phyloP scores from a whole-genome alignment of 2,113 vertebrate genomes.

The Macrotis lagotis region DNA sequence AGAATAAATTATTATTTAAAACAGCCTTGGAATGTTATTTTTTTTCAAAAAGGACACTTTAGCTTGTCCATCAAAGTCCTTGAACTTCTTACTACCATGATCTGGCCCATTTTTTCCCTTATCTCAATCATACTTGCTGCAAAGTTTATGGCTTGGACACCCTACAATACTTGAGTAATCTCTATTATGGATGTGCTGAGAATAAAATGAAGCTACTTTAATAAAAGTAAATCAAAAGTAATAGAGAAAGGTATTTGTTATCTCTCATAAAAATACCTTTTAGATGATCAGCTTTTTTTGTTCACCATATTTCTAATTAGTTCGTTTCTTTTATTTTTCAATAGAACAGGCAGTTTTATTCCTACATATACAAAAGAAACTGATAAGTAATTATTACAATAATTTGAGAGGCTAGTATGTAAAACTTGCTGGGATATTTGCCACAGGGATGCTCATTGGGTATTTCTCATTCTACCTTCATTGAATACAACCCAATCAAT shows the following conservation, averaged over 20 bases:
- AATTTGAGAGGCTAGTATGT: too few relatives aligned
- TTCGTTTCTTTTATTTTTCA: conserved; percentile 16
- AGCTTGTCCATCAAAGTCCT: background rate
- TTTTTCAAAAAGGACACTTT: background rate
- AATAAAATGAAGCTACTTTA: background rate
- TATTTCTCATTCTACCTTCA: too few relatives aligned
- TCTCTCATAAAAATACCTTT: background rate
- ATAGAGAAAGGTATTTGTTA: background rate
- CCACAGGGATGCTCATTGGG: too few relatives aligned
- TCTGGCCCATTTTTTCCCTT: background rate
- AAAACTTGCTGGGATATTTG: too few relatives aligned
- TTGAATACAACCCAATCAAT: too few relatives aligned
- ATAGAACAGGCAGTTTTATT: too few relatives aligned
- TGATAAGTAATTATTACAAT: too few relatives aligned
- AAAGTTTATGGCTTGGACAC: background rate
- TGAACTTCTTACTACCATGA: background rate
- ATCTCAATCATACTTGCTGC: background rate
- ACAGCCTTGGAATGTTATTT: background rate
- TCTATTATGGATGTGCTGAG: background rate
- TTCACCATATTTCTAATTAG: background rate
- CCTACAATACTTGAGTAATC: background rate
- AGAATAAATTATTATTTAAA: background rate
- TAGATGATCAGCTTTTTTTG: background rate
- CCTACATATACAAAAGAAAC: too few relatives aligned
- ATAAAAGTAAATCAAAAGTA: background rate